phyloP scores from a whole-genome alignment of 2,888 invertebrate genomes.

The Lochmaea capreae region DNA sequence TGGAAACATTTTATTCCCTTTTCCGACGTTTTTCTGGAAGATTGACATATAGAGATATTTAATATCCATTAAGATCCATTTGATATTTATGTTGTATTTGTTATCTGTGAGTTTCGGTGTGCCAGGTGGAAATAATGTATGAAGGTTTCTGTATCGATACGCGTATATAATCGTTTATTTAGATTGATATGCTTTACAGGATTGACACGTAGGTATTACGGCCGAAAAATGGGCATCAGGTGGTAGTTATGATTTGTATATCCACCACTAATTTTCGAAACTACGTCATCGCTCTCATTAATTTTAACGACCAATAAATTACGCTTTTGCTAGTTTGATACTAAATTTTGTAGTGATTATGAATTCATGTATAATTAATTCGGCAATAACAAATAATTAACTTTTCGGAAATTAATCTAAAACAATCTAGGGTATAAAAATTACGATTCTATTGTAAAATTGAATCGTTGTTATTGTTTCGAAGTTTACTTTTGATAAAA shows the following conservation, averaged over 20 bases:
- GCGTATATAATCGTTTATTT: conserved; percentile 21
- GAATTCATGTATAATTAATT: neutral
- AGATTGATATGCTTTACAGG: conserved; percentile 24
- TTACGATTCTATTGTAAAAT: no score
- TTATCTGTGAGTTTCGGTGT: conserved; percentile 12
- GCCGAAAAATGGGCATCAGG: conserved; percentile 24
- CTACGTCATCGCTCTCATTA: neutral
- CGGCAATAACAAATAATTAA: neutral
- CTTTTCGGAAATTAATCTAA: neutral
- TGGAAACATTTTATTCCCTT: neutral
- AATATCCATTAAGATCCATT: conserved; percentile 1
- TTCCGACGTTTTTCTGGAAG: neutral
- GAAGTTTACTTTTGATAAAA: no score
- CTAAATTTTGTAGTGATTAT: neutral
- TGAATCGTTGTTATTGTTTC: no score
- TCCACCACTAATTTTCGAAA: conserved; percentile 16
- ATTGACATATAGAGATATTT: neutral
- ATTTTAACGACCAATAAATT: neutral
- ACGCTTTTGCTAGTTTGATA: conserved; percentile 3
- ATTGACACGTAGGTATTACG: conserved; percentile 20
- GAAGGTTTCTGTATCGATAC: conserved; percentile 20
- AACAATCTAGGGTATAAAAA: neutral
- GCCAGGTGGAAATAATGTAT: conserved; percentile 22
- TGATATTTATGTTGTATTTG: conserved; percentile 1
- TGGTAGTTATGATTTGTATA: conserved; percentile 24